Evolutionary conservation across 1,140 invertebrate species (phyloP), one percentile per base, ranked within the genome.

Genomic region (Goniozus legneri): DNA sequence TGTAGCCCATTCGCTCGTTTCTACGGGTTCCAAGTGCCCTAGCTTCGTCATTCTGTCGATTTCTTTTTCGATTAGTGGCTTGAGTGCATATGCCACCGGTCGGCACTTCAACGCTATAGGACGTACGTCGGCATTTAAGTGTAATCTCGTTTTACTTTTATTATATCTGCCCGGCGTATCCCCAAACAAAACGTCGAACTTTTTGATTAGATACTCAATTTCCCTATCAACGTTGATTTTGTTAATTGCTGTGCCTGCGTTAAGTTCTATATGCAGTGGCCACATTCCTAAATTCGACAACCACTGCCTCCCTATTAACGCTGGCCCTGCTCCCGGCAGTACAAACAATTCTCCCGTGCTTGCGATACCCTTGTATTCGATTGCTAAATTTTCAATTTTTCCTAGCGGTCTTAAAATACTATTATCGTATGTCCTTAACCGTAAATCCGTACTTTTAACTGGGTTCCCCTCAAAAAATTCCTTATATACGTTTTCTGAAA

Each of bases 1-100:
- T 12, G 24, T 27, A 7, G 3, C 70, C 63, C 72, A 78, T 33
- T 68, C 58, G 4, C 64, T 60, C 43, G 62, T 4, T 27, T 64
- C 52, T 6, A 76, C 62, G 12, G 59, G 57, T 41, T 58, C 39
- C 3, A 77, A 53, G 34, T 75, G 57, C 13, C 62, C 64, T 46
- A 60, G 35, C 2, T 31, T 35, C 4, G 46, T 51, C 35, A 69
- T 52, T 32, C 62, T 50, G 31, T 62, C 34, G 13, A 64, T 37
- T 47, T 68, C 60, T 10, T 52, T 36, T 12, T 52, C 53, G 1
- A 69, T 56, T 35, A 56, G 54, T 12, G 50, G 51, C 8, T 46
- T 41, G 31, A 65, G 32, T 1, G 60, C 56, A 46, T 56, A 63
- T 7, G 64, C 50, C 8, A 69, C 27, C 7, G 47, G 37, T 0